These are phyloP conservation scores for Caenorhabditis virilis DNA, from an alignment of 2,888 invertebrate species.

Conservation along the genomic window DNA sequence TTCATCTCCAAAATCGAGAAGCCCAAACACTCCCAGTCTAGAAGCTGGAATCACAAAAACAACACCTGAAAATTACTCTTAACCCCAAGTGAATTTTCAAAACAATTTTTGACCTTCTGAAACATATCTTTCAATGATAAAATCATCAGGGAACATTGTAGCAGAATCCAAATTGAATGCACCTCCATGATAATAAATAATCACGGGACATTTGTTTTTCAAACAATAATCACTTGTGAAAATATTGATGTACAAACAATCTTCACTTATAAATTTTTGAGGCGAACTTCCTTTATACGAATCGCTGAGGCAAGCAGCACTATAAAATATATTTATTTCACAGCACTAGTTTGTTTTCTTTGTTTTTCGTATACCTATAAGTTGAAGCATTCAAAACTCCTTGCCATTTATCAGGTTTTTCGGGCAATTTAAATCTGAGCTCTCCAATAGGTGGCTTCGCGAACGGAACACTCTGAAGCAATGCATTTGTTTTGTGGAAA, in stretches of 20 bases:
- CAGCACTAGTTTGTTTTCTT: too few species aligned
- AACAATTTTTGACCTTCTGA: slow-evolving; percentile 8
- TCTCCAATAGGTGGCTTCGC: slow-evolving; percentile 17
- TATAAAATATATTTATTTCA: background rate
- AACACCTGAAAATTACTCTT: slow-evolving; percentile 20
- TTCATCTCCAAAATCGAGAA: slow-evolving; percentile 43
- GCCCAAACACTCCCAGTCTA: slow-evolving; percentile 53
- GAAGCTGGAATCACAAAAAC: slow-evolving; percentile 53
- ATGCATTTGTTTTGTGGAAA: too few species aligned
- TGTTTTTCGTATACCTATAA: too few species aligned
- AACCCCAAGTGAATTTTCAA: background rate
- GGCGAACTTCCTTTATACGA: background rate
- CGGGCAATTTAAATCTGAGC: slow-evolving; percentile 15
- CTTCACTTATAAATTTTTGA: slow-evolving; percentile 14
- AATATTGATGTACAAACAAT: slow-evolving; percentile 31
- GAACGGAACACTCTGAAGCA: slow-evolving; percentile 27
- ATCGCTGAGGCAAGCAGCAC: background rate
- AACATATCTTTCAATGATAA: slow-evolving; percentile 47
- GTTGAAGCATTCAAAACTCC: slow-evolving; percentile 17
- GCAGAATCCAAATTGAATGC: slow-evolving; percentile 48
- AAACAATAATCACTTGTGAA: slow-evolving; percentile 25
- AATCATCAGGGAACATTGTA: slow-evolving; percentile 45
- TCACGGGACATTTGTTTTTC: slow-evolving; percentile 38
- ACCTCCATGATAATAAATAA: slow-evolving; percentile 55
- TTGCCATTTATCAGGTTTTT: slow-evolving; percentile 14